A percentile compares a stretch with the other conserved stretches of the same genome.
Evolutionary conservation across 2,797 vertebrate genomes (phyloP).

Genomic region (Echeneis naucrates): DNA sequence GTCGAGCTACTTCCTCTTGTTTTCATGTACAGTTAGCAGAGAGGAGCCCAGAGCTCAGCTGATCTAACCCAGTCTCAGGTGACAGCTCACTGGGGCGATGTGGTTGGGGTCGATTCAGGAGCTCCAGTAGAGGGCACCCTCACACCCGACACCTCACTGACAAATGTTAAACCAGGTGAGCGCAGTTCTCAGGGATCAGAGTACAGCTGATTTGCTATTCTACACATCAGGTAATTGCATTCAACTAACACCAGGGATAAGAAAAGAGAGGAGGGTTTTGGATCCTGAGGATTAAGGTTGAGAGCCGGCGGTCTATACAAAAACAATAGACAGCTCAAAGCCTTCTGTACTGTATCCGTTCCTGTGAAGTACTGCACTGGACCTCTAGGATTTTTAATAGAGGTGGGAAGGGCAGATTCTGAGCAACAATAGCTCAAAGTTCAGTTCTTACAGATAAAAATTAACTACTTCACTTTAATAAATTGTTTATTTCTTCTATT

Average conservation of each 20-base stretch:
- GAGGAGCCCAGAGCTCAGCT: not conserved
- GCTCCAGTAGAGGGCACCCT: constrained; percentile 65
- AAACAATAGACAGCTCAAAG: constrained; percentile 6
- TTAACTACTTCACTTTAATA: no score
- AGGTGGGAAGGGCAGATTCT: no score
- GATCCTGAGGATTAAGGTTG: constrained; percentile 12
- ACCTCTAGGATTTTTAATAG: constrained; percentile 8
- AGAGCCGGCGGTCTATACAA: constrained; percentile 18
- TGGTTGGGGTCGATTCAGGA: constrained; percentile 8
- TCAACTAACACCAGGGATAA: constrained; percentile 14
- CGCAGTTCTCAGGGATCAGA: constrained; percentile 14
- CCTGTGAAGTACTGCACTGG: not conserved
- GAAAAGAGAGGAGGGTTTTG: constrained; percentile 2
- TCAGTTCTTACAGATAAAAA: no score
- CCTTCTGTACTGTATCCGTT: constrained; percentile 6
- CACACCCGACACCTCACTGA: constrained; percentile 37
- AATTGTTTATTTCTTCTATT: no score
- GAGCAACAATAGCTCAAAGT: no score
- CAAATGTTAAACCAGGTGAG: constrained; percentile 19
- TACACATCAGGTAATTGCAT: constrained; percentile 22
- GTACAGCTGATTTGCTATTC: constrained; percentile 22
- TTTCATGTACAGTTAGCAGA: not conserved
- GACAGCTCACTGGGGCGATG: not conserved
- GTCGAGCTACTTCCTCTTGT: not conserved
- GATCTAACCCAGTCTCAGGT: not conserved